These are phyloP conservation scores for Stomatorhinus walkeri DNA, from an alignment of 2,797 vertebrate species.

Conservation along the genomic window DNA sequence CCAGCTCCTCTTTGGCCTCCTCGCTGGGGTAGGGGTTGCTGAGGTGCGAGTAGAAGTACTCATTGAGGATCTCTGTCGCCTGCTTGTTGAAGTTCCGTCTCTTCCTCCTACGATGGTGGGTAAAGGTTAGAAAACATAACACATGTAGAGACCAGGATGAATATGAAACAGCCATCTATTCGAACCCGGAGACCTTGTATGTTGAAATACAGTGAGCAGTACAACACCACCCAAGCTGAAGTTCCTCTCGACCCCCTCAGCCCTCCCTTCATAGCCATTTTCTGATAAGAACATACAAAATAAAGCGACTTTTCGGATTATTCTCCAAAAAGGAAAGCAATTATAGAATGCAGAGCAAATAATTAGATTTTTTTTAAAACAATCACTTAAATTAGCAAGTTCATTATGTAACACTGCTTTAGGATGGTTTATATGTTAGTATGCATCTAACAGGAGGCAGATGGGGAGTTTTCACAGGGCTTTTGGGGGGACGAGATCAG, in stretches of 20 bases:
- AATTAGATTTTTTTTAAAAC: not conserved
- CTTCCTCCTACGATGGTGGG: slow-evolving; percentile 33
- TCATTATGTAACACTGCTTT: not conserved
- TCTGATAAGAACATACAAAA: slow-evolving; percentile 22
- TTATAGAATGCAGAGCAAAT: slow-evolving; percentile 48
- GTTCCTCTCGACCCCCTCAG: not conserved
- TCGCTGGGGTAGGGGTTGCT: slow-evolving; percentile 90
- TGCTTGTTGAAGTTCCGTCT: slow-evolving; percentile 89
- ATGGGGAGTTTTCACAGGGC: not conserved
- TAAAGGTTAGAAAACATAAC: not conserved
- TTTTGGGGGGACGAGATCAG: not conserved
- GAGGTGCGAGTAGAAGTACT: slow-evolving; percentile 91
- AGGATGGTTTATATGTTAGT: not conserved
- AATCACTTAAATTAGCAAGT: not conserved
- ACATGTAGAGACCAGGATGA: not conserved
- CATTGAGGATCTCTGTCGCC: slow-evolving; percentile 85
- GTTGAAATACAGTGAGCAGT: not conserved
- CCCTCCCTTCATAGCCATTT: slow-evolving; percentile 33
- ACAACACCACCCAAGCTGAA: not conserved
- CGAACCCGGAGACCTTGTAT: not conserved
- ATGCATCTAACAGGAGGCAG: not conserved
- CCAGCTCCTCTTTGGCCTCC: slow-evolving; percentile 88
- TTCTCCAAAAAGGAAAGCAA: slow-evolving; percentile 59
- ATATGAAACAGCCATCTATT: not conserved
- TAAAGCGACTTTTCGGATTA: slow-evolving; percentile 44